Percentiles rank a stretch among this genome's conserved stretches.
Conservation (phyloP, 1,140 invertebrate genomes). For the Antheraea mylitta region DNA sequence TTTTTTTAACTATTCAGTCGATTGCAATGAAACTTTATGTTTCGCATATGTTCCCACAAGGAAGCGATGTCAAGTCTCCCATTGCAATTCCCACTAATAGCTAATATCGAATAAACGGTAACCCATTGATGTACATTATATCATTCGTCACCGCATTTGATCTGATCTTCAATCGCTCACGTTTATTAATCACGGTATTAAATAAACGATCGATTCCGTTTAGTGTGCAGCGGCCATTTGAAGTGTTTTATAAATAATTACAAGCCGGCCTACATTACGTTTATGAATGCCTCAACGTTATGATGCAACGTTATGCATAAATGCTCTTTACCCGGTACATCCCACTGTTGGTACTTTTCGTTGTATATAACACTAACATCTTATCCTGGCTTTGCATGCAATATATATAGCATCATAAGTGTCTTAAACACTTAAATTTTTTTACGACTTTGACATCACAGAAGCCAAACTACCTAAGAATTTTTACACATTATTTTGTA, state of each 20-base stretch:
- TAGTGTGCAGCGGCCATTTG: slow-evolving; percentile 15
- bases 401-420: no score
- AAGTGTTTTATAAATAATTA: slow-evolving; percentile 54
- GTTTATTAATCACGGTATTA: slow-evolving; percentile 2
- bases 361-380: no score
- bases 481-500: no score
- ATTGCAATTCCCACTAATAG: background rate
- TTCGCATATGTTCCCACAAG: no score
- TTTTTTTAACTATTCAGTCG: no score
- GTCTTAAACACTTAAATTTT: no score
- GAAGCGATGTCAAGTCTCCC: no score
- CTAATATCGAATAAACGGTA: background rate
- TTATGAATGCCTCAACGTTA: background rate
- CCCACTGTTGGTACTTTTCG: no score
- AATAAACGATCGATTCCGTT: background rate
- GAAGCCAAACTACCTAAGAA: no score
- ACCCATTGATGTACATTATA: background rate
- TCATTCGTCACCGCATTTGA: background rate
- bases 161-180: slow-evolving; percentile 4
- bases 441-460: no score
- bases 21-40: no score
- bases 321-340: background rate
- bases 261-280: slow-evolving; percentile 34
- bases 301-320: slow-evolving; percentile 10
- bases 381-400: no score